Evolutionary conservation across 1,140 invertebrate genomes (phyloP), one percentile per base, ranked within the genome.

Genomic region (Metaphire vulgaris): DNA sequence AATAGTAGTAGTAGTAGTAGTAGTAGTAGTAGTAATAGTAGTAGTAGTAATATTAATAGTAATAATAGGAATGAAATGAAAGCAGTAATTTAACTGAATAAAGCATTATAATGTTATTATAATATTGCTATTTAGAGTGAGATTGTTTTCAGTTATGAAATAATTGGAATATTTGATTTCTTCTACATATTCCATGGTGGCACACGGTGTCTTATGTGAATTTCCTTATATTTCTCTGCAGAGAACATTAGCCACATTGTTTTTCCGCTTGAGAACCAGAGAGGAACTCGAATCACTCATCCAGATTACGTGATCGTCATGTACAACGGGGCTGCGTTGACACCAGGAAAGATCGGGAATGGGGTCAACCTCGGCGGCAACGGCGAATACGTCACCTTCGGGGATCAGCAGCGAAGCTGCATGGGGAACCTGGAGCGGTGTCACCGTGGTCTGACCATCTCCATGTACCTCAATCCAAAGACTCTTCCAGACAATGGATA

Each of bases 341-440:
- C 32, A 6, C n/a, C 29, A 1, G 77, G 73, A 21, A 75, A 75
- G 66, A 32, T 78, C 21, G 77, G 77, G 21, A 78, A 78, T 33
- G 77, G 26, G 33, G 33, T 75, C 34, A 12, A 67, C 6, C 29
- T 77, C 30, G 15, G 76, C 80, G 83, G 85, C 56, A 80, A 72
- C 14, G 80, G 82, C n/a, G 80, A 85, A 70, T 85, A 82, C 77
- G 78, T 85, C 0, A 80, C 82, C 74, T 76, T 86, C 21, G 84
- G 83, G 0, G 33, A 78, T 16, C 81, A 84, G 34, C 69, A 75
- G 34, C 77, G 83, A 67, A 80, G 76, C 66, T 86, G 85, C 74
- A 79, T 85, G 67, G 84, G 81, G 29, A 84, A 86, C 74, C 79
- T 85, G 16, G 80, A 81, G n/a, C 71, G 79, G 31, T 86, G 85